These are phyloP conservation scores for Willowsia nigromaculata DNA, from an alignment of 2,888 invertebrate genomes.

Conservation along the genomic window DNA sequence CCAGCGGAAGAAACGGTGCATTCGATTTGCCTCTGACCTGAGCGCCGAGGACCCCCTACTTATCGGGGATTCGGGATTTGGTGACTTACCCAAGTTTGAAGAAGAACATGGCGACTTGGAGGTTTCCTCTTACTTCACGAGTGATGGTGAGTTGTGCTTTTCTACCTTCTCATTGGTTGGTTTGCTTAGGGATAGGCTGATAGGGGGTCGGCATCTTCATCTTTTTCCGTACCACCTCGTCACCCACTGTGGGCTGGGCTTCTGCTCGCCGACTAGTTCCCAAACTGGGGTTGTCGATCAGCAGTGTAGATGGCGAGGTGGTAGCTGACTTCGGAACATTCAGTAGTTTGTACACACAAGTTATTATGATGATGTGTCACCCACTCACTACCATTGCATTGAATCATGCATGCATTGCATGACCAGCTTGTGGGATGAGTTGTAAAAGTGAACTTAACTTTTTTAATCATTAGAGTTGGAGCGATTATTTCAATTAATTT, in stretches of 20 bases:
- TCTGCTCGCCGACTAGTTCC: not conserved
- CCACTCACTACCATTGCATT: no score
- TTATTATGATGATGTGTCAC: no score
- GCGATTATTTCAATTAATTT: no score
- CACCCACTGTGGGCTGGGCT: conserved; percentile 33
- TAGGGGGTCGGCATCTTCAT: conserved; percentile 65
- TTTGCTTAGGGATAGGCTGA: not conserved
- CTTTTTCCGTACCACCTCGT: conserved; percentile 59
- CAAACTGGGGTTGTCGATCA: not conserved
- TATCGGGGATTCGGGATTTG: conserved; percentile 76
- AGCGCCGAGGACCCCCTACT: conserved; percentile 76
- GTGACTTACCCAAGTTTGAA: conserved; percentile 73
- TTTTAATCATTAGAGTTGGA: no score
- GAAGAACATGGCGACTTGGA: conserved; percentile 77
- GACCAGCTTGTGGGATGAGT: no score
- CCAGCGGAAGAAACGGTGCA: conserved; percentile 76
- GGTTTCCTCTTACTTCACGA: conserved; percentile 74
- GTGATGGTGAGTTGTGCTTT: conserved; percentile 73
- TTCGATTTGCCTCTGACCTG: conserved; percentile 76
- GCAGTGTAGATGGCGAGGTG: conserved; percentile 23
- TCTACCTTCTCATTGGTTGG: conserved; percentile 60
- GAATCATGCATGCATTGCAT: no score
- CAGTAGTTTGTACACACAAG: no score
- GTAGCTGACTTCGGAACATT: no score
- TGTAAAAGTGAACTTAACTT: no score